Evolutionary conservation across 2,797 vertebrate genomes (phyloP).

Genomic region (Lutjanus campechanus): DNA sequence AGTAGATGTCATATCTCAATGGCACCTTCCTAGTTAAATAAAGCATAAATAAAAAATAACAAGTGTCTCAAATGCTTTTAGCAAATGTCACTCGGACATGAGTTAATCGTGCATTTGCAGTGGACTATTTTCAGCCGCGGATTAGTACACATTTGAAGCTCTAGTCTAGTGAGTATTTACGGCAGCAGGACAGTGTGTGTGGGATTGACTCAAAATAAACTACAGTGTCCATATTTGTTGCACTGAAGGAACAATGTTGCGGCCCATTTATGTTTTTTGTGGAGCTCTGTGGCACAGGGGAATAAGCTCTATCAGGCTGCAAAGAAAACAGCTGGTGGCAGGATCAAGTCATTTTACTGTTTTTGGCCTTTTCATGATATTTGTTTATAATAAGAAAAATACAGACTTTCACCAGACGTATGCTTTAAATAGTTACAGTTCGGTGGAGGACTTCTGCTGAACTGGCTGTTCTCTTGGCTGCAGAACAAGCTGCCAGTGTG

Average conservation of each 20-base stretch:
- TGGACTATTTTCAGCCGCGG: too few species aligned
- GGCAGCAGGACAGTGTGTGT: too few species aligned
- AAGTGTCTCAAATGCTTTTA: background rate
- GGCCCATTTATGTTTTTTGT: too few species aligned
- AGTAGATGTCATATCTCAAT: too few species aligned
- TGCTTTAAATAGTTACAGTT: background rate
- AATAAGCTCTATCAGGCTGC: background rate
- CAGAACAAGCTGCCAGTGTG: background rate
- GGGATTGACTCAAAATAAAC: too few species aligned
- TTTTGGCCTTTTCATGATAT: background rate
- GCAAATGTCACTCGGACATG: too few species aligned
- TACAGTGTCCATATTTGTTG: too few species aligned
- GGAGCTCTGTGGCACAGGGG: background rate
- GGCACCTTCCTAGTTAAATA: too few species aligned
- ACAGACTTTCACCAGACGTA: background rate
- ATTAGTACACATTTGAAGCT: too few species aligned
- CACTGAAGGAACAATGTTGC: background rate
- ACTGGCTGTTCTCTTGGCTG: background rate
- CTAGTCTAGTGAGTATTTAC: too few species aligned
- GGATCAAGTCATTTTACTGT: background rate
- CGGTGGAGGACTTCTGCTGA: background rate
- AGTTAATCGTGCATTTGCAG: too few species aligned
- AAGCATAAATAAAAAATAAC: too few species aligned
- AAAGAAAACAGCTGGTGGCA: background rate
- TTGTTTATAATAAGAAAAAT: conserved; percentile 1